These are phyloP conservation scores for Heteractis magnifica DNA, from an alignment of 92 coral and sea anemone species.

Conservation along the genomic window DNA sequence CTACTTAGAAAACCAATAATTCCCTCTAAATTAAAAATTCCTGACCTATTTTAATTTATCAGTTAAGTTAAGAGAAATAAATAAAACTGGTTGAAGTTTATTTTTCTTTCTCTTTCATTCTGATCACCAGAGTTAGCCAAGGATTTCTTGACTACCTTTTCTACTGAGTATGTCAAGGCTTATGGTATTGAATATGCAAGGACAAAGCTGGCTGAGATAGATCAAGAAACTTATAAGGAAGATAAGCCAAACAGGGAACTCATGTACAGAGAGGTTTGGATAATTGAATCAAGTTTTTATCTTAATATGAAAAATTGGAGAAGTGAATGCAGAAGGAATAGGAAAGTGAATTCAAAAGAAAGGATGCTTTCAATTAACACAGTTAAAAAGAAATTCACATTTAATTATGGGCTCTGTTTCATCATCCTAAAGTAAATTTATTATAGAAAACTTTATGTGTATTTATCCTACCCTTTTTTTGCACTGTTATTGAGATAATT, in stretches of 20 bases:
- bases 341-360: not conserved
- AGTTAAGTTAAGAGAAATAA: not conserved
- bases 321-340: not conserved
- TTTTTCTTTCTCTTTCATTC: not conserved
- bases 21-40: too few relatives aligned
- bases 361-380: not conserved
- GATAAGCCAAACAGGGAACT: constrained; percentile 52
- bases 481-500: too few relatives aligned
- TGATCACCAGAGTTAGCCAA: constrained; percentile 66
- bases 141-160: constrained; percentile 71
- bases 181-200: constrained; percentile 87
- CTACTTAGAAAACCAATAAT: too few relatives aligned
- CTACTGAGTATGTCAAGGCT: constrained; percentile 70
- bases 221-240: constrained; percentile 64
- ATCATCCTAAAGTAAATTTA: too few relatives aligned
- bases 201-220: constrained; percentile 71
- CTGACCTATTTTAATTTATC: not conserved
- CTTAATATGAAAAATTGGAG: not conserved
- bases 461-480: too few relatives aligned
- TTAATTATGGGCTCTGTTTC: too few relatives aligned
- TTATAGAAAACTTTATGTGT: too few relatives aligned
- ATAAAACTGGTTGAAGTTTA: not conserved
- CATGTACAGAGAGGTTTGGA: constrained; percentile 42
- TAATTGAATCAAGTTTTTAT: not conserved
- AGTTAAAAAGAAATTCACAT: not conserved